Evolutionary conservation across 2,113 vertebrate species (phyloP), one percentile per base, ranked within the genome.

Genomic region (Todiramphus saurophagus): DNA sequence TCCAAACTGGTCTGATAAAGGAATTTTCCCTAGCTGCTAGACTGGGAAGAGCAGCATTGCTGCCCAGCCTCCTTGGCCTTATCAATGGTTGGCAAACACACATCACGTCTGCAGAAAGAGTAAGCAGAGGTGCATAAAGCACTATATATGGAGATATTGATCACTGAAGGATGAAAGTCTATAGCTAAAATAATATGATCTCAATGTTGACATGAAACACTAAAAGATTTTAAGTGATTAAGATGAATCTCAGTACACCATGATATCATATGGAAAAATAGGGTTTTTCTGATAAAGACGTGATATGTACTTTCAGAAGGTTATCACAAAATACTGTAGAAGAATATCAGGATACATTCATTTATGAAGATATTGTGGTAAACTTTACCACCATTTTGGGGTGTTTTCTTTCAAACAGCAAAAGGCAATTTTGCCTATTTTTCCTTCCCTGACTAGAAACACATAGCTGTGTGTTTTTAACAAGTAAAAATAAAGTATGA

Each of bases 271-370:
- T 5, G 14, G 16, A 74, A 60, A 19, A 33, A 31, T 0, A 39
- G 5, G 11, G 21, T 3, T 68, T 3, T 33, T 39, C 37, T 59
- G 15, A n/a, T 21, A 58, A 53, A 81, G 21, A 11, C 0, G 0
- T 13, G 19, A 14, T 4, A 25, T 2, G 5, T 4, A 39, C 4
- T 31, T 62, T 37, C 16, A 51, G 13, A 87, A 35, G 6, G 33
- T 4, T 20, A 27, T 13, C 8, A 10, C 1, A 0, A 63, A 21
- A 25, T 37, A 25, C 5, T 18, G 6, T 59, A 80, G 41, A 66
- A 43, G 28, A 4, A 2, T 5, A 55, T 43, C 25, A 35, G 15
- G 30, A 59, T 30, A 8, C 21, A 35, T 2, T 7, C 4, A 37
- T 48, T 31, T 16, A 18, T 27, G 13, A 76, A 46, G 44, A 39